Conservation (phyloP, 1,140 invertebrate species). For the Calycopis cecrops region DNA sequence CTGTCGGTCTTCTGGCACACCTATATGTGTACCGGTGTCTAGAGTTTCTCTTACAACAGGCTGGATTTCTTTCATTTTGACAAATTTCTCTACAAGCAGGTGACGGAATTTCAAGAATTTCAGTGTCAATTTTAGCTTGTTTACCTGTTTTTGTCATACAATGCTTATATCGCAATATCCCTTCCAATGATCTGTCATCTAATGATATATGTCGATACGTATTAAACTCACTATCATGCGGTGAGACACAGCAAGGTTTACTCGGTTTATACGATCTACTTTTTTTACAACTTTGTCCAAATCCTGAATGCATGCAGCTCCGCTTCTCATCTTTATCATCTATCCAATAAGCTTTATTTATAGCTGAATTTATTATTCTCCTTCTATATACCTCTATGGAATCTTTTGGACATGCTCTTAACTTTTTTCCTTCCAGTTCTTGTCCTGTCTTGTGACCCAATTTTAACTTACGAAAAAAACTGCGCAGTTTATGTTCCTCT, state of each 20-base stretch:
- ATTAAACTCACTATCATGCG: no score
- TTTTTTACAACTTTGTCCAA: constrained; percentile 28
- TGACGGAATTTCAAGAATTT: constrained; percentile 25
- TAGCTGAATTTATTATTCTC: constrained; percentile 39
- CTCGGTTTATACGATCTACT: constrained; percentile 20
- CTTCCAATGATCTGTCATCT: constrained; percentile 12
- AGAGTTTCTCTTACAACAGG: no score
- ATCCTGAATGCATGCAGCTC: constrained; percentile 18
- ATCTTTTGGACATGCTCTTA: constrained; percentile 45
- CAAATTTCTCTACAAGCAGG: constrained; percentile 28
- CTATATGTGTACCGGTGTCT: no score
- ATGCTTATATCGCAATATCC: constrained; percentile 16
- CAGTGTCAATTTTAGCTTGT: constrained; percentile 23
- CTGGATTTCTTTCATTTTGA: constrained; percentile 19
- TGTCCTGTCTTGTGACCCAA: no score
- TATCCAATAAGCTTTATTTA: constrained; percentile 41
- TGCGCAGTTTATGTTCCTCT: constrained; percentile 22
- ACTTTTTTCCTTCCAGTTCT: not conserved
- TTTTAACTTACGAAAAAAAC: constrained; percentile 25
- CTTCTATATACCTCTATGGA: constrained; percentile 52
- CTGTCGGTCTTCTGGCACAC: no score
- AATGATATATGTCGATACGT: not conserved
- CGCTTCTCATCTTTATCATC: constrained; percentile 12
- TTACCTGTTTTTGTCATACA: constrained; percentile 21
- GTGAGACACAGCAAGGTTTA: constrained; percentile 16